Evolutionary conservation across 2,888 invertebrate genomes (phyloP).

Genomic region (Hypselothyrea guttata): DNA sequence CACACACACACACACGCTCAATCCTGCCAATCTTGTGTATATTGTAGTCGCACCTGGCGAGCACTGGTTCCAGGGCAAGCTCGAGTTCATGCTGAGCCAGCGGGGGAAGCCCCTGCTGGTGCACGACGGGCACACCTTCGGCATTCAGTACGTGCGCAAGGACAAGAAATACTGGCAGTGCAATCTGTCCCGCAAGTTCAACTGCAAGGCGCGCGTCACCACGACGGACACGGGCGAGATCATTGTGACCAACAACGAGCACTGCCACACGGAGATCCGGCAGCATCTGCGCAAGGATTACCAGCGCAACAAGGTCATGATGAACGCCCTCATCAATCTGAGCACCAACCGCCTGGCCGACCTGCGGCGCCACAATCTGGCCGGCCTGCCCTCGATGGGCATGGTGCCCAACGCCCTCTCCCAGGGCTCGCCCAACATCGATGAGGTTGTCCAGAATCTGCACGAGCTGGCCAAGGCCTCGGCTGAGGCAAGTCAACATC

Average conservation of each 20-base stretch:
- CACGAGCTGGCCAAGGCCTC: constrained; percentile 68
- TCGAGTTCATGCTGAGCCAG: constrained; percentile 83
- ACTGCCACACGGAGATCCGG: constrained; percentile 83
- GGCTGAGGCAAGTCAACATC: constrained; percentile 56
- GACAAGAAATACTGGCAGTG: constrained; percentile 83
- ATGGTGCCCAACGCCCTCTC: constrained; percentile 44
- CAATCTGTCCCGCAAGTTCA: constrained; percentile 82
- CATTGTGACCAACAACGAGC: constrained; percentile 82
- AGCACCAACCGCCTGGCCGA: constrained; percentile 78
- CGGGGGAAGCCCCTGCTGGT: constrained; percentile 82
- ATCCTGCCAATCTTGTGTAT: constrained; percentile 52
- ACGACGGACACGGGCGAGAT: constrained; percentile 81
- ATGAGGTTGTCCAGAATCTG: constrained; percentile 67
- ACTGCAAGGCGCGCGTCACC: constrained; percentile 83
- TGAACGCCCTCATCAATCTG: constrained; percentile 80
- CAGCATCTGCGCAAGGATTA: constrained; percentile 83
- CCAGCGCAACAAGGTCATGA: constrained; percentile 82
- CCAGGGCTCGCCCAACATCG: constrained; percentile 60
- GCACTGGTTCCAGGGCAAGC: constrained; percentile 82
- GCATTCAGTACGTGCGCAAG: constrained; percentile 82
- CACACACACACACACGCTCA: constrained; percentile 41
- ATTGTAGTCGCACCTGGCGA: constrained; percentile 82
- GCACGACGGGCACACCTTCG: constrained; percentile 82
- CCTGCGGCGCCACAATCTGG: constrained; percentile 66
- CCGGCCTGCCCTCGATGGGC: constrained; percentile 49